These are phyloP conservation scores for Drosophila multiciliata DNA, from an alignment of 2,888 invertebrate species.

Conservation along the genomic window DNA sequence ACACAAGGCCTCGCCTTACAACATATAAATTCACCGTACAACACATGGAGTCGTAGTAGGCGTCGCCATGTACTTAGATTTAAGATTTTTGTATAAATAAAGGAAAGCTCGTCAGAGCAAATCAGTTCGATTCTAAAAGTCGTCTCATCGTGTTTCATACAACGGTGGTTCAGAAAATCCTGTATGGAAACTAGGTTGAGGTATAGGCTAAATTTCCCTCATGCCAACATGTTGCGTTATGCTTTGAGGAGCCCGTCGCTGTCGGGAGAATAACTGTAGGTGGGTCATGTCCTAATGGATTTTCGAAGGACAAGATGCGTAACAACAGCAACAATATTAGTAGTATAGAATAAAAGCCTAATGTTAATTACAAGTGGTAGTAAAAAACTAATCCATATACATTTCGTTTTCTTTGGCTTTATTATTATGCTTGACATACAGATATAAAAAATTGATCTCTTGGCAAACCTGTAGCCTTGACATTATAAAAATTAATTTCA, in stretches of 20 bases:
- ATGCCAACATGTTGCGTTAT: background rate
- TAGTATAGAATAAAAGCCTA: background rate
- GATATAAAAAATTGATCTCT: constrained; percentile 7
- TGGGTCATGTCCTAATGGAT: background rate
- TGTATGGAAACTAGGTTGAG: background rate
- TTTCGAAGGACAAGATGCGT: background rate
- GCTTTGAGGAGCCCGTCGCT: background rate
- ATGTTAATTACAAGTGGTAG: background rate
- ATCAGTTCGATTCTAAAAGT: too few relatives aligned
- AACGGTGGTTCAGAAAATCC: too few relatives aligned
- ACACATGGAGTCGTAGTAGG: too few relatives aligned
- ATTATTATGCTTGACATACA: constrained; percentile 50
- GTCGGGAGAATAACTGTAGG: background rate
- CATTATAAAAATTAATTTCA: constrained; percentile 14
- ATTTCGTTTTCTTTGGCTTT: constrained; percentile 64
- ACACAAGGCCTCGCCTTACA: too few relatives aligned
- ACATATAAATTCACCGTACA: too few relatives aligned
- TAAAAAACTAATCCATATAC: background rate
- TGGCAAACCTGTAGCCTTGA: background rate
- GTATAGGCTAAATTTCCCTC: background rate
- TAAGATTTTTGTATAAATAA: too few relatives aligned
- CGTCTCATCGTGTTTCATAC: too few relatives aligned
- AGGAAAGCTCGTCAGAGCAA: too few relatives aligned
- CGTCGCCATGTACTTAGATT: too few relatives aligned
- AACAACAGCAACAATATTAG: background rate